Conservation (phyloP, 1,140 invertebrate species). For the Bradysia coprophila region DNA sequence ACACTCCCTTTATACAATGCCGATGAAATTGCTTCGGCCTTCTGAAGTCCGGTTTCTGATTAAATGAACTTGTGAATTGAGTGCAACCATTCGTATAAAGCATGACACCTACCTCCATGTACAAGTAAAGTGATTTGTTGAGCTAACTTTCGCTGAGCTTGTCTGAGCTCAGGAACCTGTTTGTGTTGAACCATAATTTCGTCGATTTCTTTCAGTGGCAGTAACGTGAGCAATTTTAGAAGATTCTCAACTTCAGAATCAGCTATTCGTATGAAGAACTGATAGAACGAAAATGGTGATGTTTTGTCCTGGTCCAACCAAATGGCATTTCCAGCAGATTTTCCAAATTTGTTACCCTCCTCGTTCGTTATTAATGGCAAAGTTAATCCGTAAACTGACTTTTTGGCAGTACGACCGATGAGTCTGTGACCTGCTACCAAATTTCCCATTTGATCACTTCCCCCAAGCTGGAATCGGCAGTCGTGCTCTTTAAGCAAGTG, state of each 20-base stretch:
- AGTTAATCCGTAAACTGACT: slow-evolving; percentile 68
- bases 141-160: slow-evolving; percentile 63
- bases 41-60: slow-evolving; percentile 54
- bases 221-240: slow-evolving; percentile 74
- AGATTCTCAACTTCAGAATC: slow-evolving; percentile 68
- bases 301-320: slow-evolving; percentile 71
- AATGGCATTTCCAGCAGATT: slow-evolving; percentile 76
- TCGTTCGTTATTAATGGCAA: slow-evolving; percentile 78
- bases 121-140: slow-evolving; percentile 70
- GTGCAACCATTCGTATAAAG: slow-evolving; percentile 86
- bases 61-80: slow-evolving; percentile 60
- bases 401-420: slow-evolving; percentile 46
- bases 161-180: slow-evolving; percentile 48
- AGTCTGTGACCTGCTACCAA: slow-evolving; percentile 80
- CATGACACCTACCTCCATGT: slow-evolving; percentile 64
- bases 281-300: slow-evolving; percentile 81
- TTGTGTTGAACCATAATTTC: slow-evolving; percentile 53
- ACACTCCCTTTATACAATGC: slow-evolving; percentile 59
- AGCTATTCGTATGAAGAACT: slow-evolving; percentile 67
- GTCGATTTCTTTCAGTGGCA: slow-evolving; percentile 43
- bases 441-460: slow-evolving; percentile 92
- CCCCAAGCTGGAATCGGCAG: slow-evolving; percentile 89
- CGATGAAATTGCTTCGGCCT: slow-evolving; percentile 46
- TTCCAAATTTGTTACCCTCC: slow-evolving; percentile 88
- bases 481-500: slow-evolving; percentile 61